Conservation (phyloP, 2,113 vertebrate genomes). For the Raja brachyura region DNA sequence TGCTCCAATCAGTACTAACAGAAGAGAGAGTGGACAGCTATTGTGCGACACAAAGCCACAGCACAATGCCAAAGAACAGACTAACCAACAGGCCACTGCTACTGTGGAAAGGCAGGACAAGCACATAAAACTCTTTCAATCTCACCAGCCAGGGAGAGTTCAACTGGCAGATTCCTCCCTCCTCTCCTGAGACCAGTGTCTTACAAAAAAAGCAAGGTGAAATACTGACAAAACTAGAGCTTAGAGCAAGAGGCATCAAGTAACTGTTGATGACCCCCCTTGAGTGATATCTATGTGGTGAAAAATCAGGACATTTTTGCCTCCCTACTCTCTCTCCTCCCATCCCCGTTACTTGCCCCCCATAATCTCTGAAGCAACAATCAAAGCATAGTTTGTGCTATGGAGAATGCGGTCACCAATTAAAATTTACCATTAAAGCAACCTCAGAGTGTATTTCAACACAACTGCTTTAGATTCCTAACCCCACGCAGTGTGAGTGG, state of each 20-base stretch:
- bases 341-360: background rate
- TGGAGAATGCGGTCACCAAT: background rate
- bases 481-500: background rate
- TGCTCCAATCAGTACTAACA: background rate
- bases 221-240: constrained; percentile 33
- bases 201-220: background rate
- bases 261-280: background rate
- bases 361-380: constrained; percentile 4
- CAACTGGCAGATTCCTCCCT: background rate
- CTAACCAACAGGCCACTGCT: background rate
- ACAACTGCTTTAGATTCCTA: background rate
- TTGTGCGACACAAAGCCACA: constrained; percentile 34
- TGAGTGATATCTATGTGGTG: background rate
- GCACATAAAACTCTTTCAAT: background rate
- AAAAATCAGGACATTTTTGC: background rate
- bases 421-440: background rate
- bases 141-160: background rate
- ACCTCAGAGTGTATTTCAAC: background rate
- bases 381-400: background rate
- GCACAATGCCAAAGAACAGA: constrained; percentile 23
- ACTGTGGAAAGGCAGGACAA: constrained; percentile 10
- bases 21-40: constrained; percentile 9
- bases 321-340: background rate
- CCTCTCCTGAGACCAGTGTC: background rate
- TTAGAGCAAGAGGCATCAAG: constrained; percentile 27